phyloP scores from a whole-genome alignment of 2,888 invertebrate species.

The Copidosoma aretas region DNA sequence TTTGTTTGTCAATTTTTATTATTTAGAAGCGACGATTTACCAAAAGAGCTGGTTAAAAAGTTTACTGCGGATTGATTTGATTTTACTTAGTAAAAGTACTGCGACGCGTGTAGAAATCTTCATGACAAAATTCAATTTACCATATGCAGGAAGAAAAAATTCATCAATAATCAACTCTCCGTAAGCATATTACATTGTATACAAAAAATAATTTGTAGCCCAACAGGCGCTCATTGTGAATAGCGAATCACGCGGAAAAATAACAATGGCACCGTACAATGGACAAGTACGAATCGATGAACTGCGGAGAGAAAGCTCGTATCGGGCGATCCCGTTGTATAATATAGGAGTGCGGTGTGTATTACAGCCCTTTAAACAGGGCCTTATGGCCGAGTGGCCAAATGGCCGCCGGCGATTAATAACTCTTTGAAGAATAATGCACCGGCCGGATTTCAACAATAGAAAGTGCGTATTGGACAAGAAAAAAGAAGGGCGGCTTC shows the following conservation, averaged over 20 bases:
- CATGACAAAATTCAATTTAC: too few species aligned
- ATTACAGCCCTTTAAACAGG: constrained; percentile 22
- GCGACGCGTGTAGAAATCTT: too few species aligned
- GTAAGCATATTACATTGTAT: too few species aligned
- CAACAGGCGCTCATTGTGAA: constrained; percentile 10
- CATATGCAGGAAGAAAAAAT: too few species aligned
- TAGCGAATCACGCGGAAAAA: constrained; percentile 10
- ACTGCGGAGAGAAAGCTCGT: not conserved
- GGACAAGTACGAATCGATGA: not conserved
- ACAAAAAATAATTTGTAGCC: not conserved
- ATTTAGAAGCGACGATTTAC: too few species aligned
- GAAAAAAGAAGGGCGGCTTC: not conserved
- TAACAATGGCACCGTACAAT: constrained; percentile 6
- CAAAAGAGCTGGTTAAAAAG: too few species aligned
- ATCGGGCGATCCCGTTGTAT: too few species aligned
- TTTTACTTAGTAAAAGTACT: too few species aligned
- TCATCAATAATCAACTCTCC: too few species aligned
- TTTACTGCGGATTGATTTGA: too few species aligned
- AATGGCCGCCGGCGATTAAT: constrained; percentile 34
- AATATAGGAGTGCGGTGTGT: not conserved
- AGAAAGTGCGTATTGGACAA: not conserved
- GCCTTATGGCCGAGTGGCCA: constrained; percentile 28
- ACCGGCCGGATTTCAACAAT: constrained; percentile 1
- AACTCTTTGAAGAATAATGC: not conserved
- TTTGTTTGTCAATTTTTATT: too few species aligned